A percentile compares a stretch with the other conserved stretches of the same genome.
phyloP scores from a whole-genome alignment of 2,113 vertebrate species.

The Ascaphus truei region DNA sequence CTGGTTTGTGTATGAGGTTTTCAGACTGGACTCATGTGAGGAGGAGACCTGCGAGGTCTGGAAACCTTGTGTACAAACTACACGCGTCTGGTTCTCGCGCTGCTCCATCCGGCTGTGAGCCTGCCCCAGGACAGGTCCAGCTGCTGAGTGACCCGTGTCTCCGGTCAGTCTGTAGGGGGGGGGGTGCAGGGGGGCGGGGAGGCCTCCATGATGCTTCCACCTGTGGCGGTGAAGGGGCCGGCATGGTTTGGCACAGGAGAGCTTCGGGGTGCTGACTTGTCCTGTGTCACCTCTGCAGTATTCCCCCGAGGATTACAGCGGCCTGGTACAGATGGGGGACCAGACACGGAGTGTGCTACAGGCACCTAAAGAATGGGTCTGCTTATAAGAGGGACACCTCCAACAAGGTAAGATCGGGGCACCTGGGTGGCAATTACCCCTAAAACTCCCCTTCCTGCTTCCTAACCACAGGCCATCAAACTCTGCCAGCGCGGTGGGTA shows the following conservation, averaged over 20 bases:
- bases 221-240: constrained; percentile 36
- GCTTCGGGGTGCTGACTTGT: constrained; percentile 61
- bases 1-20: no score
- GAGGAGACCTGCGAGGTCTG: no score
- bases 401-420: constrained; percentile 74
- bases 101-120: no score
- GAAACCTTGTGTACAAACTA: no score
- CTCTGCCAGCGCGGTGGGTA: no score
- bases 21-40: no score
- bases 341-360: constrained; percentile 91
- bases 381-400: constrained; percentile 89
- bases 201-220: no score
- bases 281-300: constrained; percentile 75
- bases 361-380: constrained; percentile 97
- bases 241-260: constrained; percentile 43
- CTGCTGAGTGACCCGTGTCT: constrained; percentile 32
- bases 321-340: constrained; percentile 88
- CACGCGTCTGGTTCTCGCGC: no score
- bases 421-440: no score
- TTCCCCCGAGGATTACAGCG: constrained; percentile 88
- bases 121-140: background rate
- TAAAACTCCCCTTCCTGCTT: constrained; percentile 17
- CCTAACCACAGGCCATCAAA: no score
- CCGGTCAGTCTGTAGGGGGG: constrained; percentile 45
- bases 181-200: no score